phyloP scores from a whole-genome alignment of 2,797 vertebrate genomes.

The Sylvia borin region DNA sequence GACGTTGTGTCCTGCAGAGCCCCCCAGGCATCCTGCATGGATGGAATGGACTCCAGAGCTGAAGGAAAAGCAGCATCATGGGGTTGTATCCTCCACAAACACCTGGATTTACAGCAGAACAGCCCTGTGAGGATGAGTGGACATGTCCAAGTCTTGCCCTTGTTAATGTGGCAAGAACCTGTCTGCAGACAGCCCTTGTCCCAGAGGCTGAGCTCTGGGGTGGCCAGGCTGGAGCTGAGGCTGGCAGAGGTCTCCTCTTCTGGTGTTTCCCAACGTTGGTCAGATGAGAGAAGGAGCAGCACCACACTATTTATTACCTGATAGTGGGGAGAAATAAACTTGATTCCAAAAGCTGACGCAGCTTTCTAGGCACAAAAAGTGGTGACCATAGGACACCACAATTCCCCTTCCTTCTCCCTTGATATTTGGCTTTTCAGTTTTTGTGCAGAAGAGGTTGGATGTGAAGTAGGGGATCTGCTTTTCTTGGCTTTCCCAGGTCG shows the following conservation, averaged over 20 bases:
- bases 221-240: background rate
- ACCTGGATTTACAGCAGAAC: background rate
- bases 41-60: background rate
- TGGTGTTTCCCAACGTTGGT: background rate
- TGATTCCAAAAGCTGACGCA: accelerated
- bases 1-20: background rate
- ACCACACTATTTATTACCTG: accelerated
- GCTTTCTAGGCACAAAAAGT: background rate
- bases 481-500: background rate
- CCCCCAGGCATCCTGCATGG: background rate
- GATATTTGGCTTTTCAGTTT: background rate
- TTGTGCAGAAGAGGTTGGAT: background rate
- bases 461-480: background rate
- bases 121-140: background rate
- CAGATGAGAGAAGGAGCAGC: background rate
- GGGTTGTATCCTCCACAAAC: background rate
- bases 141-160: accelerated
- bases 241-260: background rate
- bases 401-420: background rate
- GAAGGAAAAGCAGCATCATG: background rate
- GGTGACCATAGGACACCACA: background rate
- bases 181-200: background rate
- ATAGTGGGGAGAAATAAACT: background rate
- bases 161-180: accelerated
- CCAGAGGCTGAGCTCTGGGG: background rate